Evolutionary conservation across 1,140 invertebrate species (phyloP).

Genomic region (Ostrea denselamellosa): DNA sequence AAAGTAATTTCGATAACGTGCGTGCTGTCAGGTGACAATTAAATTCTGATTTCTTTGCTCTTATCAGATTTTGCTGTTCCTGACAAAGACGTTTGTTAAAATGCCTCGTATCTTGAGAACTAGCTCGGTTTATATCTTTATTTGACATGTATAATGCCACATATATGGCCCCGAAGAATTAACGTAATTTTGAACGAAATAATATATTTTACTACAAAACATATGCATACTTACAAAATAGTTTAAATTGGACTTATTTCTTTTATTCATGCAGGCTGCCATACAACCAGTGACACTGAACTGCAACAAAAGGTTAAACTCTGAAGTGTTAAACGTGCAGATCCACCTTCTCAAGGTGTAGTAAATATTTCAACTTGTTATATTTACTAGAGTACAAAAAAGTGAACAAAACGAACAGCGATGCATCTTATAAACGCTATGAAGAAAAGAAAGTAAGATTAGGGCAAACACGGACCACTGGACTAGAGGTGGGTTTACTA

Average conservation of each 20-base stretch:
- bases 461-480: too few relatives aligned
- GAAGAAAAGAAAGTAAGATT: too few relatives aligned
- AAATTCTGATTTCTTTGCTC: not conserved
- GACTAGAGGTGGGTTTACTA: too few relatives aligned
- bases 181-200: not conserved
- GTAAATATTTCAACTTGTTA: too few relatives aligned
- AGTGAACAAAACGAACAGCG: too few relatives aligned
- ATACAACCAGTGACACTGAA: constrained; percentile 58
- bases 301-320: constrained; percentile 43
- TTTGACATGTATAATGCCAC: not conserved
- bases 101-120: not conserved
- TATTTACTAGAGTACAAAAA: too few relatives aligned
- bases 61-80: not conserved
- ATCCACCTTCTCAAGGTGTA: too few relatives aligned
- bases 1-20: not conserved
- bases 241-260: constrained; percentile 54
- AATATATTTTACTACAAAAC: not conserved
- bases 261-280: constrained; percentile 58
- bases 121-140: not conserved
- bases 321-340: not conserved
- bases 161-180: too few relatives aligned
- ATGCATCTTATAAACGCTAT: too few relatives aligned
- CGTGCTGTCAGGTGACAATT: not conserved
- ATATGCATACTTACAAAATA: constrained; percentile 59
- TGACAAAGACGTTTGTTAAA: not conserved